Conservation (phyloP, 2,888 invertebrate species). For the Iphiclides podalirius region DNA sequence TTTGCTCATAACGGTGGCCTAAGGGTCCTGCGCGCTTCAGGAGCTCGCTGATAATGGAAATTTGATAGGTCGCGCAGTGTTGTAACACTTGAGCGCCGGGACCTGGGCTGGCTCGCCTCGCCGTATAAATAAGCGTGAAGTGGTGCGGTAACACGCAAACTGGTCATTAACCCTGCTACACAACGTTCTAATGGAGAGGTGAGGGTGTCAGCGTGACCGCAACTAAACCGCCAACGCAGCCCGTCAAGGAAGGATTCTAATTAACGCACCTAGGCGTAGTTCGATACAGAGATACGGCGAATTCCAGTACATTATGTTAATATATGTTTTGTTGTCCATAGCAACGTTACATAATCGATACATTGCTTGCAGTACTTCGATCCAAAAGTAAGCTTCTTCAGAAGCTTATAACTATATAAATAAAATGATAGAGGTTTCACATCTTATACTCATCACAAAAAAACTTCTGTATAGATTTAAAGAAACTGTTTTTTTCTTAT, state of each 20-base stretch:
- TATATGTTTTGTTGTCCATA: not conserved
- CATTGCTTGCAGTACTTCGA: too few relatives aligned
- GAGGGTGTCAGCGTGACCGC: constrained; percentile 66
- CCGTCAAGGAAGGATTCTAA: constrained; percentile 53
- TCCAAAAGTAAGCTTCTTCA: too few relatives aligned
- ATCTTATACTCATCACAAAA: too few relatives aligned
- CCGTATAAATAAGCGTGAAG: constrained; percentile 75
- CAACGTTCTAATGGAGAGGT: constrained; percentile 63
- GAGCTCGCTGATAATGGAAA: constrained; percentile 59
- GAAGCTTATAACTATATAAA: too few relatives aligned
- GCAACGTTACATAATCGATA: constrained; percentile 5
- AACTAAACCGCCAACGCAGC: constrained; percentile 52
- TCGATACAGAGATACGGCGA: constrained; percentile 22
- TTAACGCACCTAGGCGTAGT: constrained; percentile 42
- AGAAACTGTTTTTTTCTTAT: too few relatives aligned
- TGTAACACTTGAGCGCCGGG: constrained; percentile 60
- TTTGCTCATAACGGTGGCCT: constrained; percentile 11
- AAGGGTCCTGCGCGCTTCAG: constrained; percentile 18
- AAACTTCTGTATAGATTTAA: too few relatives aligned
- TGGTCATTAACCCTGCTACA: constrained; percentile 71
- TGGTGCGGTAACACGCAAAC: constrained; percentile 67
- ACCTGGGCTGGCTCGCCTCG: constrained; percentile 58
- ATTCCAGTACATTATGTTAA: constrained; percentile 11
- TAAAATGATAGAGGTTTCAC: too few relatives aligned
- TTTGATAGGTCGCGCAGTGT: constrained; percentile 68